phyloP scores from a whole-genome alignment of 2,888 invertebrate genomes.

The Spisula subtruncata region DNA sequence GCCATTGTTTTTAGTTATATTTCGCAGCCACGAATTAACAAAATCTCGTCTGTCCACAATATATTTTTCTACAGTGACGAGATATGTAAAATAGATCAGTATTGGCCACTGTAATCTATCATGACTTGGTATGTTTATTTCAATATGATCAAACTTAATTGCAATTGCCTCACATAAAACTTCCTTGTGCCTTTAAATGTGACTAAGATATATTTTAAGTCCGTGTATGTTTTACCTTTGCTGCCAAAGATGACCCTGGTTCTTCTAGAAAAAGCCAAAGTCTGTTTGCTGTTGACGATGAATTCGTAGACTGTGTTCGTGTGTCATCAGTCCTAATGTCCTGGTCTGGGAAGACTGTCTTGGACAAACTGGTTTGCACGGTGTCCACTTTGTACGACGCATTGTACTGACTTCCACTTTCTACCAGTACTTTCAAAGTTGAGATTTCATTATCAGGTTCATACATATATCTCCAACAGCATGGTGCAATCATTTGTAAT shows the following conservation, averaged over 20 bases:
- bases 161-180: too few relatives aligned
- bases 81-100: too few relatives aligned
- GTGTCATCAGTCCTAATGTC: not conserved
- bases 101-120: too few relatives aligned
- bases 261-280: conserved; percentile 44
- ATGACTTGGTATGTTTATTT: too few relatives aligned
- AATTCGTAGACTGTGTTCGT: not conserved
- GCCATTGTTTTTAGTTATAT: too few relatives aligned
- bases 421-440: conserved; percentile 26
- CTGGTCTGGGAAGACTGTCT: not conserved
- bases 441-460: conserved; percentile 50
- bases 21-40: too few relatives aligned
- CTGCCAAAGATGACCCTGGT: conserved; percentile 32
- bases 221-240: conserved; percentile 31
- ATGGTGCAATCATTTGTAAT: conserved; percentile 51
- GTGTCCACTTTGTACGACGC: conserved; percentile 2
- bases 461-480: conserved; percentile 66
- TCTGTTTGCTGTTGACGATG: not conserved
- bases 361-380: not conserved
- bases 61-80: too few relatives aligned
- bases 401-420: conserved; percentile 13
- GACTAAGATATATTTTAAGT: too few relatives aligned
- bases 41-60: too few relatives aligned
- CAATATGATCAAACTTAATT: too few relatives aligned
- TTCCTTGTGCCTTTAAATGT: too few relatives aligned